These are phyloP conservation scores for Drosophila colorata DNA, from an alignment of 2,888 invertebrate species.

Conservation along the genomic window DNA sequence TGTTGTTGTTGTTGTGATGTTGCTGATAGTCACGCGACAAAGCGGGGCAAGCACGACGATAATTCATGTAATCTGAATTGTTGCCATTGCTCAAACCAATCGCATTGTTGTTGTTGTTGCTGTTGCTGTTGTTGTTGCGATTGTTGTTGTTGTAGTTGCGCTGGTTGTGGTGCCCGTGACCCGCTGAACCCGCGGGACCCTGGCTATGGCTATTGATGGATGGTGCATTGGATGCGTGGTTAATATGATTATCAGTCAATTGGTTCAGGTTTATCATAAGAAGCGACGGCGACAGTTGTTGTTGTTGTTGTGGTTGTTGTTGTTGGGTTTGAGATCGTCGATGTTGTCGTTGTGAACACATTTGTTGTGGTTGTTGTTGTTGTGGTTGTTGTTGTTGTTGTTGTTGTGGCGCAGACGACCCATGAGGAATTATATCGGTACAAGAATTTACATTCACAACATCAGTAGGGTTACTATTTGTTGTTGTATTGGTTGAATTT, in stretches of 20 bases:
- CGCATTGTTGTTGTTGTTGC: slow-evolving; percentile 44
- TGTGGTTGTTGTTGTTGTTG: slow-evolving; percentile 53
- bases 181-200: slow-evolving; percentile 40
- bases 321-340: slow-evolving; percentile 52
- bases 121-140: slow-evolving; percentile 37
- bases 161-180: slow-evolving; percentile 62
- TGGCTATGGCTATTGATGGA: slow-evolving; percentile 73
- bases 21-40: slow-evolving; percentile 56
- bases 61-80: slow-evolving; percentile 59
- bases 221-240: slow-evolving; percentile 66
- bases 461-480: slow-evolving; percentile 85
- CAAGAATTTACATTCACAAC: slow-evolving; percentile 85
- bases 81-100: slow-evolving; percentile 49
- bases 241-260: slow-evolving; percentile 69
- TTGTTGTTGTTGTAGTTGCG: slow-evolving; percentile 52
- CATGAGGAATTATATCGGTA: slow-evolving; percentile 85
- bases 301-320: slow-evolving; percentile 51
- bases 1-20: slow-evolving; percentile 45
- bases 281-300: slow-evolving; percentile 51
- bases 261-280: slow-evolving; percentile 65
- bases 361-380: slow-evolving; percentile 53
- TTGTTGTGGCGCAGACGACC: slow-evolving; percentile 62
- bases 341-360: slow-evolving; percentile 60
- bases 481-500: slow-evolving; percentile 83
- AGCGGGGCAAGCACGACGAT: slow-evolving; percentile 62